Percentiles rank a stretch among this genome's conserved stretches.
Evolutionary conservation across 2,113 vertebrate species (phyloP).

Genomic region (Piprites chloris): DNA sequence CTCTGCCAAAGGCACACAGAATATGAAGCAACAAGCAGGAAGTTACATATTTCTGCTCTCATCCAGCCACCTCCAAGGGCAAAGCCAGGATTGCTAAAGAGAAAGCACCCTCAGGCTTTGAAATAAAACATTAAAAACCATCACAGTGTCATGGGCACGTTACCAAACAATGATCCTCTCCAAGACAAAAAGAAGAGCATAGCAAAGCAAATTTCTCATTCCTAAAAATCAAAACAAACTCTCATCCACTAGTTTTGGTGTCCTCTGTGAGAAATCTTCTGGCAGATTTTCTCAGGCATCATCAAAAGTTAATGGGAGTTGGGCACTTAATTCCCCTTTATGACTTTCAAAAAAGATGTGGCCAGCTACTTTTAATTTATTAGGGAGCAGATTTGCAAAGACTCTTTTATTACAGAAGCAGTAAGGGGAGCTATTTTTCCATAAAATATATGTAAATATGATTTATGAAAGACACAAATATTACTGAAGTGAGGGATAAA

Average conservation of each 20-base stretch:
- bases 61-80: background rate
- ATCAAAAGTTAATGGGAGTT: constrained; percentile 27
- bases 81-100: background rate
- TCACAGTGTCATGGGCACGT: background rate
- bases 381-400: constrained; percentile 24
- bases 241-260: background rate
- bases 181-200: background rate
- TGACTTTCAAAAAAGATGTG: constrained; percentile 19
- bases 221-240: background rate
- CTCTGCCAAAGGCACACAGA: background rate
- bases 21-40: background rate
- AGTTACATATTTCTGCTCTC: background rate
- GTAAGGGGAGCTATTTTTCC: constrained; percentile 40
- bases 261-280: background rate
- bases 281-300: background rate
- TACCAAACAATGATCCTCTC: background rate
- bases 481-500: constrained; percentile 42
- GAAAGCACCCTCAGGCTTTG: background rate
- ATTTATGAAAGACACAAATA: constrained; percentile 52
- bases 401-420: constrained; percentile 36
- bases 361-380: constrained; percentile 48
- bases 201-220: background rate
- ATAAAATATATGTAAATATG: constrained; percentile 54
- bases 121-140: background rate
- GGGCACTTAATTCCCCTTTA: constrained; percentile 41